phyloP scores from a whole-genome alignment of 1,140 invertebrate genomes.

The Ceratosolen fusciceps region DNA sequence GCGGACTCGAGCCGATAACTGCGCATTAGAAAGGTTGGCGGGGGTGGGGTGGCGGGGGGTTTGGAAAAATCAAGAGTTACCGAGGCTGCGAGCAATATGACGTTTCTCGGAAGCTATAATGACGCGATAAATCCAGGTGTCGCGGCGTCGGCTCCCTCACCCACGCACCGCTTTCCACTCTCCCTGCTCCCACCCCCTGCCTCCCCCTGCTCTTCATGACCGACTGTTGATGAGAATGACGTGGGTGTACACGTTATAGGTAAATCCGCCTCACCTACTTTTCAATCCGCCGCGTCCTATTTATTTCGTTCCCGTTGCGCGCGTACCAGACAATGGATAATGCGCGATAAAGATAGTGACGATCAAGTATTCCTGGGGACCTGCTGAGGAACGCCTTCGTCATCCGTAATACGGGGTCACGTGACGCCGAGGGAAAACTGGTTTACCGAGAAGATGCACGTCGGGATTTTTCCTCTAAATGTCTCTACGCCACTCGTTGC shows the following conservation, averaged over 20 bases:
- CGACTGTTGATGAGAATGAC: not conserved
- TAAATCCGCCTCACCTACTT: conserved; percentile 41
- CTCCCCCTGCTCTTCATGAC: too few species aligned
- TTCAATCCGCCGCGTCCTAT: conserved; percentile 39
- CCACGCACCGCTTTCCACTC: not conserved
- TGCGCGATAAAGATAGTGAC: not conserved
- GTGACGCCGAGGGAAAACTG: conserved; percentile 14
- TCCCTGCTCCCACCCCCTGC: not conserved
- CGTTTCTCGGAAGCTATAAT: too few species aligned
- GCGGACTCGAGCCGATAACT: too few species aligned
- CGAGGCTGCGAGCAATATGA: too few species aligned
- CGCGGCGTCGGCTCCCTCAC: too few species aligned
- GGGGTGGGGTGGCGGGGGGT: too few species aligned
- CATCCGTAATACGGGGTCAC: conserved; percentile 35
- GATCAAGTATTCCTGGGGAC: conserved; percentile 19
- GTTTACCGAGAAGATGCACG: conserved; percentile 24
- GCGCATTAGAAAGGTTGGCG: too few species aligned
- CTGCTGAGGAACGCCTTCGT: conserved; percentile 33
- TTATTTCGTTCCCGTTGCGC: conserved; percentile 5
- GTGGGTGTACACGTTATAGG: not conserved
- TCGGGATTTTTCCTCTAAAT: not conserved
- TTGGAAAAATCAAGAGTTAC: too few species aligned
- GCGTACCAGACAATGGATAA: not conserved
- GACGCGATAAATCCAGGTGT: not conserved
- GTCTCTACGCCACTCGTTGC: not conserved